Evolutionary conservation across 2,888 invertebrate species (phyloP).

Genomic region (Drosophila affinis): DNA sequence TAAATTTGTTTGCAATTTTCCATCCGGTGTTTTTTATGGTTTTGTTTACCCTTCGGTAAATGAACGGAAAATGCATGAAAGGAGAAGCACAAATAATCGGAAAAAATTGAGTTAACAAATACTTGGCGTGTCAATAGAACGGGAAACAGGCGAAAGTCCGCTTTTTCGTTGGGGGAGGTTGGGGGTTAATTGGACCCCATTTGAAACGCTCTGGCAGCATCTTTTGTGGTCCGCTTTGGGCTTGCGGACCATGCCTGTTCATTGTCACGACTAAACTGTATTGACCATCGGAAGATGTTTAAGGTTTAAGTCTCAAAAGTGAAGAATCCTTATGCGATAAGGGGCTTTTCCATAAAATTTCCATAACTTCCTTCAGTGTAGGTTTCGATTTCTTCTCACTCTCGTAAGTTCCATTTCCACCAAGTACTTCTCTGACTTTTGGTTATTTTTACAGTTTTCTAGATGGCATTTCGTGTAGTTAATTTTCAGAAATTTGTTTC

Average conservation of each 20-base stretch:
- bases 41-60: slow-evolving; percentile 34
- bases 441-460: background rate
- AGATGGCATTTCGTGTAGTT: background rate
- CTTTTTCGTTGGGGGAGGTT: background rate
- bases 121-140: slow-evolving; percentile 20
- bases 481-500: background rate
- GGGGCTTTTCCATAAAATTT: too few relatives aligned
- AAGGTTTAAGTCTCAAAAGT: background rate
- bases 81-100: slow-evolving; percentile 24
- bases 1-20: slow-evolving; percentile 50
- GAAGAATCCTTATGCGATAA: background rate
- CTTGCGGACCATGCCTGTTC: too few relatives aligned
- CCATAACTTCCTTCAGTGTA: too few relatives aligned
- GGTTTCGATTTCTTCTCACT: too few relatives aligned
- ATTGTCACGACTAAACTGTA: too few relatives aligned
- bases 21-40: slow-evolving; percentile 12
- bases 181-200: slow-evolving; percentile 22
- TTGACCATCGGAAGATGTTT: background rate
- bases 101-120: slow-evolving; percentile 33
- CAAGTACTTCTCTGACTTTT: too few relatives aligned
- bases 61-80: slow-evolving; percentile 51
- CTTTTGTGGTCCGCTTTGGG: slow-evolving; percentile 22
- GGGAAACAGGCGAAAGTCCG: slow-evolving; percentile 8
- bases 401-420: too few relatives aligned
- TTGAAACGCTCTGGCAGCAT: slow-evolving; percentile 8